Percentiles rank a stretch among this genome's conserved stretches.
These are phyloP conservation scores for Callaeas wilsoni DNA, from an alignment of 2,113 vertebrate species.

Conservation along the genomic window DNA sequence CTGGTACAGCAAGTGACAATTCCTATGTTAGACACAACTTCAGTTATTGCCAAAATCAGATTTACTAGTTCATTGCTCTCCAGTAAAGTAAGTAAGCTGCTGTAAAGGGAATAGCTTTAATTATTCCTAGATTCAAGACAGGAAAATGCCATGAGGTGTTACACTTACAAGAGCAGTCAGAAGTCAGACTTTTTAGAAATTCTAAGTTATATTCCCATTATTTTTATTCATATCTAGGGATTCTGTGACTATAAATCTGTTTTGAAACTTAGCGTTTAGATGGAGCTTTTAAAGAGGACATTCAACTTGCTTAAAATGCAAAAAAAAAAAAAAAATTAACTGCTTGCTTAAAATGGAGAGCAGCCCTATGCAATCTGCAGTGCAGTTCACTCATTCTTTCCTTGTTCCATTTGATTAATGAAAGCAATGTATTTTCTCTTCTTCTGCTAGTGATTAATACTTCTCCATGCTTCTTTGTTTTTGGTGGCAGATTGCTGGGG, in stretches of 20 bases:
- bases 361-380: not conserved
- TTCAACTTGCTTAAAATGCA: not conserved
- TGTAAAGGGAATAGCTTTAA: constrained; percentile 10
- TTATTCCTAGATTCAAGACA: not conserved
- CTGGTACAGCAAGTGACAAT: not conserved
- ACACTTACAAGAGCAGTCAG: not conserved
- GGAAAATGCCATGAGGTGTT: not conserved
- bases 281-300: not conserved
- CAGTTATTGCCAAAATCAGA: not conserved
- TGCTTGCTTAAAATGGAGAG: not conserved
- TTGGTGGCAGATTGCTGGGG: not conserved
- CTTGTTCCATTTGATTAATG: constrained; percentile 27
- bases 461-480: not conserved
- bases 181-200: constrained; percentile 25
- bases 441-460: constrained; percentile 21
- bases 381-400: not conserved
- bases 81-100: not conserved
- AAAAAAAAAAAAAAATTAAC: not conserved
- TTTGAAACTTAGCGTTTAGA: not conserved
- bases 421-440: constrained; percentile 7
- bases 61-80: not conserved
- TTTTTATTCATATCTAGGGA: not conserved
- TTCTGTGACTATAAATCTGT: not conserved
- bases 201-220: not conserved
- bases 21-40: not conserved